phyloP scores from a whole-genome alignment of 1,140 invertebrate species.

The Panagrolaimus sp. region DNA sequence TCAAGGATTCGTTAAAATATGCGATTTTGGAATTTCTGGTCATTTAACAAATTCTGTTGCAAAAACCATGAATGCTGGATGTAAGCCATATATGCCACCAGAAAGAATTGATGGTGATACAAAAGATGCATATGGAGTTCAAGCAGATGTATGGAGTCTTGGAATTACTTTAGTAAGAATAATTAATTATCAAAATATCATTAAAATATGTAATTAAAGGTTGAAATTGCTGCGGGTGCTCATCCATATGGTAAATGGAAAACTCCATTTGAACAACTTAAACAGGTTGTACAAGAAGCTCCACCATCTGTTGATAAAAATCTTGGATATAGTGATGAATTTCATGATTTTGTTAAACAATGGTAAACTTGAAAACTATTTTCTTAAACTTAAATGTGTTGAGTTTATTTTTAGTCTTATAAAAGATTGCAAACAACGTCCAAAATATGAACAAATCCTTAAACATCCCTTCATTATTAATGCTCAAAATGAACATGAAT shows the following conservation, averaged over 20 bases:
- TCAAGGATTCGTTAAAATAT: conserved; percentile 64
- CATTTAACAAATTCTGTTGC: conserved; percentile 64
- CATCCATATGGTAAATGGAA: conserved; percentile 94
- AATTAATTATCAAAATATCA: conserved; percentile 6
- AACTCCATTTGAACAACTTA: conserved; percentile 88
- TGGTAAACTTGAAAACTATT: conserved; percentile 66
- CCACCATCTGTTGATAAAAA: conserved; percentile 75
- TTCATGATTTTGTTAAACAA: conserved; percentile 78
- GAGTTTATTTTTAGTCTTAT: conserved; percentile 70
- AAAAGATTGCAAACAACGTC: conserved; percentile 79
- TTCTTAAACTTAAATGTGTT: neutral
- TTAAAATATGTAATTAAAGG: conserved; percentile 33
- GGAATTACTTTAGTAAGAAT: conserved; percentile 60
- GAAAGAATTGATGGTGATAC: conserved; percentile 77
- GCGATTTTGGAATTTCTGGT: conserved; percentile 65
- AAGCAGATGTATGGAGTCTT: conserved; percentile 91
- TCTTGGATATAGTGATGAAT: conserved; percentile 72
- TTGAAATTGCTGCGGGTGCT: conserved; percentile 70
- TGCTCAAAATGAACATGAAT: conserved; percentile 68
- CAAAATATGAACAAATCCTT: conserved; percentile 84
- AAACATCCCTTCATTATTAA: conserved; percentile 76
- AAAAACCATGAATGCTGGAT: conserved; percentile 64
- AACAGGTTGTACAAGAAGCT: conserved; percentile 88
- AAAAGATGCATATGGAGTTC: conserved; percentile 73
- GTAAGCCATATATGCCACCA: conserved; percentile 69